Percentiles rank a stretch among this genome's conserved stretches.
Conservation (phyloP, 2,888 invertebrate genomes). For the Nomada ruficornis region DNA sequence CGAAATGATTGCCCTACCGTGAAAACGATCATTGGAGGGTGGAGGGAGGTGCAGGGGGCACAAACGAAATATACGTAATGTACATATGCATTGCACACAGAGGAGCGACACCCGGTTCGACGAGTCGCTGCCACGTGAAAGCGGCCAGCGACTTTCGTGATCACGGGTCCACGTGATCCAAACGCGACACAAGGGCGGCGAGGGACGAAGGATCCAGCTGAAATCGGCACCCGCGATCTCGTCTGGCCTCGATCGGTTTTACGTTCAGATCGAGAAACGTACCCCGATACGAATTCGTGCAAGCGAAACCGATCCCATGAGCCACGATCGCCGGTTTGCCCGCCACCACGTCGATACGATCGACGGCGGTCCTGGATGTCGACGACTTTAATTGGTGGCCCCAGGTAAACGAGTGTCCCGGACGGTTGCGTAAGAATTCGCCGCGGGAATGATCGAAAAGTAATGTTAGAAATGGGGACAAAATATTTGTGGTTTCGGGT, state of each 20-base stretch:
- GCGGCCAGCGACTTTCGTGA: conserved; percentile 73
- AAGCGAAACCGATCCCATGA: conserved; percentile 15
- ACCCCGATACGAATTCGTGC: conserved; percentile 50
- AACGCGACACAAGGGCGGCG: conserved; percentile 63
- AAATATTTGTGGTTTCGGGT: too few species aligned
- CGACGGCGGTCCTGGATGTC: conserved; percentile 38
- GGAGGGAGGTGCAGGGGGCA: not conserved
- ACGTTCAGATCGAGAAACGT: conserved; percentile 52
- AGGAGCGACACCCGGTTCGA: conserved; percentile 67
- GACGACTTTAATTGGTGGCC: conserved; percentile 49
- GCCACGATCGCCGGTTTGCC: conserved; percentile 23
- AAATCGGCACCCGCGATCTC: conserved; percentile 64
- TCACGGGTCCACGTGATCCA: conserved; percentile 68
- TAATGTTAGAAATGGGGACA: not conserved
- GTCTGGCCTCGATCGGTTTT: conserved; percentile 68
- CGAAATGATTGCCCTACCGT: conserved; percentile 1
- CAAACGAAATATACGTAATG: not conserved
- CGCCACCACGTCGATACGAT: conserved; percentile 25
- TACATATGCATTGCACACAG: not conserved
- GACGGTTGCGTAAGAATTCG: conserved; percentile 7
- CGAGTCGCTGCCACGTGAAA: conserved; percentile 75
- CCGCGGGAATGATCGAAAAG: not conserved
- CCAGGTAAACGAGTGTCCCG: conserved; percentile 15
- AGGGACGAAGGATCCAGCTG: conserved; percentile 62
- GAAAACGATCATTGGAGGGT: not conserved